phyloP scores from a whole-genome alignment of 2,113 vertebrate species.

The Eudorcas thomsonii region DNA sequence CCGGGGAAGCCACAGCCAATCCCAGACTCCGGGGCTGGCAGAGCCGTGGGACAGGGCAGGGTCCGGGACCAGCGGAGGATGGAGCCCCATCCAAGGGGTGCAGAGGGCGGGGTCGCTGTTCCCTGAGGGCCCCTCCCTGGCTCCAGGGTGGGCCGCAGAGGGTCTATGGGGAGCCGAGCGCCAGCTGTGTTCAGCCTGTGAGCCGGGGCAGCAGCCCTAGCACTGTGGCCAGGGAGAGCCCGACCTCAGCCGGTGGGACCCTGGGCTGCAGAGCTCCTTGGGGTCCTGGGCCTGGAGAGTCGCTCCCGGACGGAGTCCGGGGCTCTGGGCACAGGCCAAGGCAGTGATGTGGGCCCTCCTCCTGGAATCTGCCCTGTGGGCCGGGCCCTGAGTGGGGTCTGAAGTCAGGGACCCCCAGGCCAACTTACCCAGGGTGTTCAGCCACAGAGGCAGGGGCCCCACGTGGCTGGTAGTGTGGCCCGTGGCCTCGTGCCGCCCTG shows the following conservation, averaged over 20 bases:
- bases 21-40: background rate
- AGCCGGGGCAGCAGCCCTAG: background rate
- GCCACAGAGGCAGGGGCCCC: accelerated
- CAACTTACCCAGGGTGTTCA: accelerated
- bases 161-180: background rate
- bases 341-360: background rate
- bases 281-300: background rate
- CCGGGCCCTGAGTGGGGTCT: background rate
- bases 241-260: accelerated
- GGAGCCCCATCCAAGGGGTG: background rate
- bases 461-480: background rate
- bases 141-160: background rate
- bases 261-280: accelerated
- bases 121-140: background rate
- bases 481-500: background rate
- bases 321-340: background rate
- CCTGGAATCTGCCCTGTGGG: accelerated
- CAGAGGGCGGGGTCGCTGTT: accelerated
- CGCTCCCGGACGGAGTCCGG: accelerated
- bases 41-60: too few species aligned
- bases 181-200: accelerated
- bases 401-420: background rate
- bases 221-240: accelerated
- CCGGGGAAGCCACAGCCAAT: background rate
- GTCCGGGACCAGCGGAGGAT: background rate